A percentile compares a stretch with the other conserved stretches of the same genome.
These are phyloP conservation scores for Tiaroga cobitis DNA, from an alignment of 2,797 vertebrate genomes.

Conservation along the genomic window DNA sequence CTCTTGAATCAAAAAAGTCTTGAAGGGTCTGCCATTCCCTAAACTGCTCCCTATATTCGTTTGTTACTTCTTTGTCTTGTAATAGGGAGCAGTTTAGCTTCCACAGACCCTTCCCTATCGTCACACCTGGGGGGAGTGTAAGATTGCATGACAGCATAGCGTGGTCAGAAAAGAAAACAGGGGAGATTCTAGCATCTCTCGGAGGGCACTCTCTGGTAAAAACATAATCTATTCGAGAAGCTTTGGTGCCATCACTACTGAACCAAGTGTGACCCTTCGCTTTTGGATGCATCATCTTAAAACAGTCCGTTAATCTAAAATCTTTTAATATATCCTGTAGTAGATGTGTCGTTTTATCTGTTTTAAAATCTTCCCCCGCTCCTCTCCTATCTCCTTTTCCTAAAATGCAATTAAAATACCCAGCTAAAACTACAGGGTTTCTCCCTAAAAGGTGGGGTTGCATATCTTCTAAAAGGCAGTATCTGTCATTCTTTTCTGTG, in stretches of 20 bases:
- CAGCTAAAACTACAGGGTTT: too few relatives aligned
- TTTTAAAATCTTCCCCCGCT: too few relatives aligned
- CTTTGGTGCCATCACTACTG: slow-evolving; percentile 51
- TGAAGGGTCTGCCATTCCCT: slow-evolving; percentile 46
- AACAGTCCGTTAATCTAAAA: too few relatives aligned
- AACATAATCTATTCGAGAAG: slow-evolving; percentile 33
- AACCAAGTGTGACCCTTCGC: not conserved
- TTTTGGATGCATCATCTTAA: too few relatives aligned
- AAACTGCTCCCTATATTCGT: not conserved
- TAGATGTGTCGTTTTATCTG: too few relatives aligned
- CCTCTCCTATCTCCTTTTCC: too few relatives aligned
- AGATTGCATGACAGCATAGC: slow-evolving; percentile 45
- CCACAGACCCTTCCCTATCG: slow-evolving; percentile 30
- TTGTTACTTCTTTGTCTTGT: not conserved
- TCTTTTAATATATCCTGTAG: too few relatives aligned
- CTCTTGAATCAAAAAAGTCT: slow-evolving; percentile 7
- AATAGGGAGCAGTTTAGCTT: not conserved
- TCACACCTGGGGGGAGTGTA: slow-evolving; percentile 5
- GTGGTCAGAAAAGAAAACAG: slow-evolving; percentile 19
- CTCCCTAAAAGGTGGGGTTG: slow-evolving; percentile 50
- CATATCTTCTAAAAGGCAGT: slow-evolving; percentile 54
- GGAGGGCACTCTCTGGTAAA: too few relatives aligned
- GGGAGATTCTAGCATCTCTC: not conserved
- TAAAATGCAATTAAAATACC: too few relatives aligned
- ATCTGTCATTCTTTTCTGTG: slow-evolving; percentile 37